phyloP scores from a whole-genome alignment of 2,113 vertebrate species.

The Takifugu flavidus region DNA sequence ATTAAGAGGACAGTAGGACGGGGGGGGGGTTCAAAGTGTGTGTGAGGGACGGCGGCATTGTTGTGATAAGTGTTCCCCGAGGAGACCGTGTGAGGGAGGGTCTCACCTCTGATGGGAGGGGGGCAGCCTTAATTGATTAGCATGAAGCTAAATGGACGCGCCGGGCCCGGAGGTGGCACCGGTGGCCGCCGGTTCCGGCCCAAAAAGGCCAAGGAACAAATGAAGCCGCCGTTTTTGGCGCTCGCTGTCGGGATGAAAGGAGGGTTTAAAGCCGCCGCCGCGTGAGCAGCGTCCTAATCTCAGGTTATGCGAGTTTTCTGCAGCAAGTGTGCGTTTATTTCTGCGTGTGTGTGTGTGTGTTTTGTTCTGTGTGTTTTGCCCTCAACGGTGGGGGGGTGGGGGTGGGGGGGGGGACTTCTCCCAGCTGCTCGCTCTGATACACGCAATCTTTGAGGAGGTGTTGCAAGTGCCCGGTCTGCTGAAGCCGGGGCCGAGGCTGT shows the following conservation, averaged over 20 bases:
- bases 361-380: too few relatives aligned
- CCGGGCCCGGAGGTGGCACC: constrained; percentile 27
- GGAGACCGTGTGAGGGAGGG: constrained; percentile 49
- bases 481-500: background rate
- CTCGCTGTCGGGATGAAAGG: too few relatives aligned
- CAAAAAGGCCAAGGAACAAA: too few relatives aligned
- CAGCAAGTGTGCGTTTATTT: too few relatives aligned
- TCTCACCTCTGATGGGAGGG: constrained; percentile 38
- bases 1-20: constrained; percentile 51
- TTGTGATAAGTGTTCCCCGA: constrained; percentile 69
- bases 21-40: constrained; percentile 48
- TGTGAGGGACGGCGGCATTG: constrained; percentile 65
- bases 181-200: too few relatives aligned
- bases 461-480: background rate
- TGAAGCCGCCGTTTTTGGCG: too few relatives aligned
- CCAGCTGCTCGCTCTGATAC: background rate
- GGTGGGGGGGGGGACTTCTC: background rate
- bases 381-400: background rate
- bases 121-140: constrained; percentile 31
- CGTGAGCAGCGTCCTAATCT: too few relatives aligned
- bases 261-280: background rate
- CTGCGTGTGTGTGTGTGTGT: too few relatives aligned
- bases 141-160: constrained; percentile 41
- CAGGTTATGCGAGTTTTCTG: too few relatives aligned
- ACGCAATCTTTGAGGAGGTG: background rate